Conservation (phyloP, 1,140 invertebrate species). For the Anthonomus grandis region DNA sequence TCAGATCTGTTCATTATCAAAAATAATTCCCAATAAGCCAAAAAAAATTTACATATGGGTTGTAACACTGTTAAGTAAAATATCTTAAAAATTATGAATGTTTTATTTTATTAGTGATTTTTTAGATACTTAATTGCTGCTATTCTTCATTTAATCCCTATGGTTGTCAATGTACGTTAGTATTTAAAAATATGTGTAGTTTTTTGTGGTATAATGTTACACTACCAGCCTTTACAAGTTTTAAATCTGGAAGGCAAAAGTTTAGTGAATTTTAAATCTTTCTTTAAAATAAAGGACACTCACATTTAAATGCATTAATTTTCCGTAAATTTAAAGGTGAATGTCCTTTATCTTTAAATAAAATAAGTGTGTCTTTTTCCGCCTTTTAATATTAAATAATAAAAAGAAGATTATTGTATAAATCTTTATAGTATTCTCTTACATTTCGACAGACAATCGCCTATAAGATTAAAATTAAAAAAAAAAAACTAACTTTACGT, state of each 20-base stretch:
- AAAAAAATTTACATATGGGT: too few relatives aligned
- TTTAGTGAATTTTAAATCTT: not conserved
- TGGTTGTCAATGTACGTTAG: too few relatives aligned
- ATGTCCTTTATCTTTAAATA: not conserved
- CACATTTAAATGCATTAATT: not conserved
- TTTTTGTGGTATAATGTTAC: not conserved
- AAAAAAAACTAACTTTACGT: constrained; percentile 5
- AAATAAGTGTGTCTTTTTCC: constrained; percentile 27
- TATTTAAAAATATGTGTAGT: not conserved
- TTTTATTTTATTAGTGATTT: too few relatives aligned
- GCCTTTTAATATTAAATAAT: constrained; percentile 25
- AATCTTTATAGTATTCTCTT: constrained; percentile 18
- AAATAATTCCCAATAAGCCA: too few relatives aligned
- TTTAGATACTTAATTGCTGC: too few relatives aligned
- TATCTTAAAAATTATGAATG: too few relatives aligned
- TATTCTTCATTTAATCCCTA: too few relatives aligned
- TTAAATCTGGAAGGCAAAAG: not conserved
- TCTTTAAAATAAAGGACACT: constrained; percentile 1
- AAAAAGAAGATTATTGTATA: constrained; percentile 12
- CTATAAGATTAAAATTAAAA: constrained; percentile 6
- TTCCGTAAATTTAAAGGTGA: not conserved
- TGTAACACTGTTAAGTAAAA: too few relatives aligned
- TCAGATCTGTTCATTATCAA: too few relatives aligned
- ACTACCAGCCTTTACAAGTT: not conserved
- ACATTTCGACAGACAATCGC: constrained; percentile 25